phyloP scores from a whole-genome alignment of 2,113 vertebrate genomes.

The Glaucidium brasilianum region DNA sequence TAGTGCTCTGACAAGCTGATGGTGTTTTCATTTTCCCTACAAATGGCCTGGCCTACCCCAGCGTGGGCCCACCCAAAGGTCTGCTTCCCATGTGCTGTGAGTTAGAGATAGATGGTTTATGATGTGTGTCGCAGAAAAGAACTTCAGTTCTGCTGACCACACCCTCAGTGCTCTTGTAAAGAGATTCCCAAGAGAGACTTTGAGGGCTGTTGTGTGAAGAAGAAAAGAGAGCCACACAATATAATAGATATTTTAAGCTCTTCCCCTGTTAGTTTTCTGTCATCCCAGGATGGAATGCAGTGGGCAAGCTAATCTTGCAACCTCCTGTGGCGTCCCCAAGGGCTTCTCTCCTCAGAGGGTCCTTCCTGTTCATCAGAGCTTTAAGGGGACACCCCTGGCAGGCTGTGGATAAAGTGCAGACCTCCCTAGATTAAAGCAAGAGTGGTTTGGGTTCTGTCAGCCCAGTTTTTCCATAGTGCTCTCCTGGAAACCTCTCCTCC shows the following conservation, averaged over 20 bases:
- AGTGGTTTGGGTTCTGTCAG: background rate
- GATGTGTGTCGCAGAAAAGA: background rate
- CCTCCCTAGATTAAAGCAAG: background rate
- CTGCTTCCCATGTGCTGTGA: background rate
- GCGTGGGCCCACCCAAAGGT: background rate
- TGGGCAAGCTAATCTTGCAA: background rate
- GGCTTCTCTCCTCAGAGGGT: background rate
- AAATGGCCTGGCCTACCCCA: background rate
- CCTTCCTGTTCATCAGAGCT: background rate
- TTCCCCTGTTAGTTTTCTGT: background rate
- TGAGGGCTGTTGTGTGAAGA: background rate
- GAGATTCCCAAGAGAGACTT: background rate
- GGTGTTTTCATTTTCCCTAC: background rate
- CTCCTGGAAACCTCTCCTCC: background rate
- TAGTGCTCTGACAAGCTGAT: background rate
- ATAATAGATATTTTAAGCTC: slow-evolving; percentile 8
- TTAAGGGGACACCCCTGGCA: background rate
- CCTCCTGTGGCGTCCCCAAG: background rate
- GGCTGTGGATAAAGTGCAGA: background rate
- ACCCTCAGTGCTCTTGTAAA: background rate
- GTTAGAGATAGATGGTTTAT: background rate
- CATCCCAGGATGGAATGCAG: background rate
- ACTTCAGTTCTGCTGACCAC: background rate
- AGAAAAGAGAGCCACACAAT: background rate
- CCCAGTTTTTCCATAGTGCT: background rate